Base-by-base conservation (phyloP, 2,888 invertebrate species). In the Gryllus longicercus region DNA sequence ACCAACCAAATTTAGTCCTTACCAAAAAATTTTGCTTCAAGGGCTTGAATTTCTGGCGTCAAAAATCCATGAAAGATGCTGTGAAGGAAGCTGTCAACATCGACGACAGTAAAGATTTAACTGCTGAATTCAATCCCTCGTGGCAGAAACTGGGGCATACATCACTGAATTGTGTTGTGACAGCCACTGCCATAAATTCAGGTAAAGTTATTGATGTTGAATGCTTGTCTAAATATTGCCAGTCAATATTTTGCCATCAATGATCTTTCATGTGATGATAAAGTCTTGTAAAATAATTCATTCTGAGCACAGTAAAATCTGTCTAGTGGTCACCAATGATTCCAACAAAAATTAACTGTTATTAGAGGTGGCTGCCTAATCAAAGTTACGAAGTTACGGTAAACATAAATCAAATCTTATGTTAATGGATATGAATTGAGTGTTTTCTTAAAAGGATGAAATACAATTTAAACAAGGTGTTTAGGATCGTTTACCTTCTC, bases 51-150 rank as follows among this genome's bases (percentile, higher is more conserved):
- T 2, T n/a, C 8, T 74, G 4, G 74, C 38, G 5, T 5, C 38
- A 38, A 5, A 5, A 38, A 38, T 38, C 5, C 38, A 38, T 76
- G n/a, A 3, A 14, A 21, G 23, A 75, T 23, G 23, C n/a, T 75
- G 76, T 75, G 18, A 10, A 75, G 2, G 11, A n/a, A 14, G 50
- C 2, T 49, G 49, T 38, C 38, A 38, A 38, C 38, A 5, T 38
- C 38, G 5, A 78, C 5, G 78, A 23, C 2, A 12, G 78, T 12
- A 51, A 21, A 78, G 18, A 38, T 14, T 4, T 78, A n/a, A 74
- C 63, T 78, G 49, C 74, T 50, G 78, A 74, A 63, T 74, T 78
- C 2, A 74, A 78, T 78, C 49, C 74, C 38, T 78, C 78, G 4
- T 63, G 78, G 74, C 78, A 78, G 74, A 63, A 78, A 21, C 23